Percentiles rank a stretch among this genome's conserved stretches.
These are phyloP conservation scores for Sinocyclocheilus anophthalmus DNA, from an alignment of 2,113 vertebrate genomes.

Conservation along the genomic window DNA sequence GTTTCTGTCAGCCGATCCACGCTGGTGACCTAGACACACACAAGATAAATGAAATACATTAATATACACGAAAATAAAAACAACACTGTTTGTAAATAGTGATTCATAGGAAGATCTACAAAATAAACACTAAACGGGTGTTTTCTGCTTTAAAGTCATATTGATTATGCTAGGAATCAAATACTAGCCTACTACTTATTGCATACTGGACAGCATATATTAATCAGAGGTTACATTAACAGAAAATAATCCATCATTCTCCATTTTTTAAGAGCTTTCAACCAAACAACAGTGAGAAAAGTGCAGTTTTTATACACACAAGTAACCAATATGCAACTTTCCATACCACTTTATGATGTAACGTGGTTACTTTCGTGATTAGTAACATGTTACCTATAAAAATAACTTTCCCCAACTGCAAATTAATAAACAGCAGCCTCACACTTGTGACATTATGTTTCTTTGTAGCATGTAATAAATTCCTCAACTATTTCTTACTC, in stretches of 20 bases:
- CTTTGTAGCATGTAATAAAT: no score
- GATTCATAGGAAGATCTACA: not conserved
- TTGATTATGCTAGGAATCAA: not conserved
- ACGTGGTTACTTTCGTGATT: not conserved
- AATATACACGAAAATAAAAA: not conserved
- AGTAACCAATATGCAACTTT: not conserved
- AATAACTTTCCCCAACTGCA: not conserved
- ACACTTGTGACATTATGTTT: not conserved
- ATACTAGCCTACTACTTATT: not conserved
- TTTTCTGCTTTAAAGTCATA: not conserved
- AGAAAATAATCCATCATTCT: not conserved
- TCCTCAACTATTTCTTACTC: not conserved
- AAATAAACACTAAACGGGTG: not conserved
- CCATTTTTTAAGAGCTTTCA: not conserved
- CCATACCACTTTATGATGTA: not conserved
- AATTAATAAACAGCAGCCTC: not conserved
- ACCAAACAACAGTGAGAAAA: not conserved
- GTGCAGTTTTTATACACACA: not conserved
- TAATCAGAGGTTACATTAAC: not conserved
- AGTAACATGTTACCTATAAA: not conserved
- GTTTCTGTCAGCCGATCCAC: constrained; percentile 86
- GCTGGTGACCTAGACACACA: constrained; percentile 80
- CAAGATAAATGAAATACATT: not conserved
- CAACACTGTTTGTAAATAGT: not conserved
- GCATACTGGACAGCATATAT: not conserved